Percentiles rank a stretch among this genome's conserved stretches.
These are phyloP conservation scores for Drosophila orena DNA, from an alignment of 1,140 invertebrate species.

Conservation along the genomic window DNA sequence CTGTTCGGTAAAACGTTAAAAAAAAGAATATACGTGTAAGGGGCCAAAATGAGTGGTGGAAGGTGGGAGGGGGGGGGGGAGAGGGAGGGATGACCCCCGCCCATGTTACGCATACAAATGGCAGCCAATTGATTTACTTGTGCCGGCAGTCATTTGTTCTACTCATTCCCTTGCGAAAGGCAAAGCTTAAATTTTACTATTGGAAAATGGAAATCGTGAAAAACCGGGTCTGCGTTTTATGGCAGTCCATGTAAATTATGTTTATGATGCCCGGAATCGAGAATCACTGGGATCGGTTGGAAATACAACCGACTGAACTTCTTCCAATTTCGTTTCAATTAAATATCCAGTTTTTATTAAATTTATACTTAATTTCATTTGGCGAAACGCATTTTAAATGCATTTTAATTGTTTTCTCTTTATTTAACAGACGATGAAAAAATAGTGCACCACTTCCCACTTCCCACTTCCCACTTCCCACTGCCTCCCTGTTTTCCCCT, in stretches of 20 bases:
- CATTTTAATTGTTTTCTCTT: slow-evolving; percentile 44
- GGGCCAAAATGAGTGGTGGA: slow-evolving; percentile 1
- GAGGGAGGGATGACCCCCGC: slow-evolving; percentile 4
- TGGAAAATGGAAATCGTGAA: slow-evolving; percentile 45
- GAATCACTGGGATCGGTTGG: background rate
- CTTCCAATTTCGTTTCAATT: slow-evolving; percentile 31
- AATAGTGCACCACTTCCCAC: background rate
- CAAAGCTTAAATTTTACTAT: slow-evolving; percentile 42
- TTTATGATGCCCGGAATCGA: slow-evolving; percentile 26
- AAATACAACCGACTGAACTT: background rate
- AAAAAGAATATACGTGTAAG: background rate
- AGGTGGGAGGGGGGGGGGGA: background rate
- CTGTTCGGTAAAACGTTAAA: slow-evolving; percentile 51
- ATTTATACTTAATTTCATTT: slow-evolving; percentile 47
- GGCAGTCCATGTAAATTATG: slow-evolving; percentile 41
- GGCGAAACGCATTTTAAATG: slow-evolving; percentile 24
- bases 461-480: too few species aligned
- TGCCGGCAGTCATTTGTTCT: slow-evolving; percentile 43
- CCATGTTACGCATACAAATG: slow-evolving; percentile 75
- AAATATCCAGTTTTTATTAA: slow-evolving; percentile 33
- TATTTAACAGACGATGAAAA: slow-evolving; percentile 26
- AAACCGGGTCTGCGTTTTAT: slow-evolving; percentile 40
- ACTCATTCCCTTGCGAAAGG: background rate
- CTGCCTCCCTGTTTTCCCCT: slow-evolving; percentile 15
- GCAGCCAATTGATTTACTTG: slow-evolving; percentile 80